A percentile compares a stretch with the other conserved stretches of the same genome.
Conservation (phyloP, 1,140 invertebrate genomes). For the Diplogasteroides magnus region DNA sequence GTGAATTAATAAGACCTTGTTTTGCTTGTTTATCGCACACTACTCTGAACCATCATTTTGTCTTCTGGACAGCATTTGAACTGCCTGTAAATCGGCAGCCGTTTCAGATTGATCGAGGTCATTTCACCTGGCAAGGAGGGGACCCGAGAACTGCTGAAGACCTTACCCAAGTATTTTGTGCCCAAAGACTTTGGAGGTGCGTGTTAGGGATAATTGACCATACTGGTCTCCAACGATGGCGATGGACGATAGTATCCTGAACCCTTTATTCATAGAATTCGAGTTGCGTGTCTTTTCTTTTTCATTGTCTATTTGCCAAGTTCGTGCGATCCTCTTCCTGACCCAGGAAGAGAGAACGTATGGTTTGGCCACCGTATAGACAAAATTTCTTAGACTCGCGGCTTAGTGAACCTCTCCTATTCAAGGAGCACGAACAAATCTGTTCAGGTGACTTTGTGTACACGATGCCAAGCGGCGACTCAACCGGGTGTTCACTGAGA, state of each 20-base stretch:
- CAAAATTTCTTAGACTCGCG: too few species aligned
- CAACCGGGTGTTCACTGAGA: constrained; percentile 13
- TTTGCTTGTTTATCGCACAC: not conserved
- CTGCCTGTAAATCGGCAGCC: too few species aligned
- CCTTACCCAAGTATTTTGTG: constrained; percentile 20
- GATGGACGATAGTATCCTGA: too few species aligned
- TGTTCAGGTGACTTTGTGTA: constrained; percentile 24
- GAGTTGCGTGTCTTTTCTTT: not conserved
- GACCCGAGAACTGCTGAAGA: constrained; percentile 8
- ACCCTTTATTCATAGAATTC: too few species aligned
- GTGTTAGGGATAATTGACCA: too few species aligned
- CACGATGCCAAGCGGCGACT: constrained; percentile 17
- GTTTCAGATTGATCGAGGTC: not conserved
- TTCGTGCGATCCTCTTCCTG: not conserved
- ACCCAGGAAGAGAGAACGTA: not conserved
- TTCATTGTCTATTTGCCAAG: not conserved
- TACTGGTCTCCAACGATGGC: too few species aligned
- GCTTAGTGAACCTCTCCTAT: too few species aligned
- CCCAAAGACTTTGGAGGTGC: constrained; percentile 14
- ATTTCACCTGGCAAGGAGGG: not conserved
- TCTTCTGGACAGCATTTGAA: too few species aligned
- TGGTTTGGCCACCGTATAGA: too few species aligned
- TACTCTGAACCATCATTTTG: too few species aligned
- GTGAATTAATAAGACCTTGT: not conserved
- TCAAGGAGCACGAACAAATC: too few species aligned